Evolutionary conservation across 2,797 vertebrate species (phyloP), one percentile per base, ranked within the genome.

Genomic region (Phaenicophaeus curvirostris): DNA sequence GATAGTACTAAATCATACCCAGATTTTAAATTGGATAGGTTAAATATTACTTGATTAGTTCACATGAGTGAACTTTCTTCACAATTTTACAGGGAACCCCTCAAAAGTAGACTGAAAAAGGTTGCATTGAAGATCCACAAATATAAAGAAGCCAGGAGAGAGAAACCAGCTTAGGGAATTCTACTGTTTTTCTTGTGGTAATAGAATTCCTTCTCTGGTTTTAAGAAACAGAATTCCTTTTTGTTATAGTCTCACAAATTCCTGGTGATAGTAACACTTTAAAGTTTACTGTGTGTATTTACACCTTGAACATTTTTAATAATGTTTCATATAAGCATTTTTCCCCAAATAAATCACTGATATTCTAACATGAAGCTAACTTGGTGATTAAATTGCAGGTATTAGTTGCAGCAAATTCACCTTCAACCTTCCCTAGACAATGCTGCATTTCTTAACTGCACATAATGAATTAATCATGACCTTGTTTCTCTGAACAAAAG

Each of bases 401-500:
- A 80, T 69, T 81, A 68, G 9, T 65, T 89, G 57, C 50, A 89
- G 41, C 25, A 87, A 92, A 89, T 75, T 91, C 48, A 72, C 46
- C 28, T 78, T 91, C 87, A 78, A 54, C 82, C 39, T 90, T 61
- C 54, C 90, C n/a, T 68, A 48, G 31, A 74, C 55, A 69, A 83
- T 28, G 11, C 7, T 65, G 13, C 19, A 68, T 35, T 59, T 44
- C 79, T 80, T 75, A 67, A 90, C 80, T 57, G 44, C 39, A 78
- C 86, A 77, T n/a, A 55, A 55, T 59, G 62, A 92, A 93, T 72
- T 82, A 92, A 91, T 92, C 42, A 53, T 35, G 42, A 53, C 13
- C 37, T 85, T 85, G 39, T 86, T 90, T 87, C 65, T 79, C 75
- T 30, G 42, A 94, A 93, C n/a, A 87, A 92, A 87, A 85, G 42